phyloP scores from a whole-genome alignment of 2,113 vertebrate genomes.

The Corynorhinus townsendii region DNA sequence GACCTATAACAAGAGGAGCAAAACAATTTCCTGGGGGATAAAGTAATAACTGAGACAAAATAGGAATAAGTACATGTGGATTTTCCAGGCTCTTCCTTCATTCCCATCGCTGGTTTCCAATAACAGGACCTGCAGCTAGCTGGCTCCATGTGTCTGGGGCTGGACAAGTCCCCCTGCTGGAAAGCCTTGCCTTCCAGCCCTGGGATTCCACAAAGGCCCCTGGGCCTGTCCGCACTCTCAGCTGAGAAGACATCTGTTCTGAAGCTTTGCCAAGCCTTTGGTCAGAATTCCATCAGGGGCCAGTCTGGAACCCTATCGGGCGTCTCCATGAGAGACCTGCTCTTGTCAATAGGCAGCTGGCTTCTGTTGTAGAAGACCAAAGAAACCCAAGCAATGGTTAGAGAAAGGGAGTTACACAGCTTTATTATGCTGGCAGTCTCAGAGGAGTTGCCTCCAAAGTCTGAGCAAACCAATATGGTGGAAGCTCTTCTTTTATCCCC shows the following conservation, averaged over 20 bases:
- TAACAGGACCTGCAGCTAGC: rapidly evolving
- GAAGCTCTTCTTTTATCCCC: too few relatives aligned
- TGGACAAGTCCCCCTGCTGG: not conserved
- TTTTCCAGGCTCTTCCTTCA: not conserved
- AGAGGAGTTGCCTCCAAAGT: too few relatives aligned
- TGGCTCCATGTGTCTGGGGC: not conserved
- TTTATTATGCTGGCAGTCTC: too few relatives aligned
- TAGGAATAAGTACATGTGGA: too few relatives aligned
- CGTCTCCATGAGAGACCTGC: not conserved
- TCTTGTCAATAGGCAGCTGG: not conserved
- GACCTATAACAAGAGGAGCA: not conserved
- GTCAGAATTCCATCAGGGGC: not conserved
- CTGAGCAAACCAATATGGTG: too few relatives aligned
- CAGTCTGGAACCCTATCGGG: not conserved
- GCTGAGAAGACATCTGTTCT: too few relatives aligned
- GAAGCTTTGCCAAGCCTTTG: too few relatives aligned
- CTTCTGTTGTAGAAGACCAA: too few relatives aligned
- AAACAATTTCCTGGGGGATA: not conserved
- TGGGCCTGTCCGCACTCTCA: too few relatives aligned
- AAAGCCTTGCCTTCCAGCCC: too few relatives aligned
- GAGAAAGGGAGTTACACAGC: too few relatives aligned
- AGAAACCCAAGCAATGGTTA: too few relatives aligned
- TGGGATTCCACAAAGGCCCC: not conserved
- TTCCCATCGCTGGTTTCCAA: not conserved
- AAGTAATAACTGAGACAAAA: not conserved